Conservation (phyloP, 2,113 vertebrate genomes). For the Corapipo altera region DNA sequence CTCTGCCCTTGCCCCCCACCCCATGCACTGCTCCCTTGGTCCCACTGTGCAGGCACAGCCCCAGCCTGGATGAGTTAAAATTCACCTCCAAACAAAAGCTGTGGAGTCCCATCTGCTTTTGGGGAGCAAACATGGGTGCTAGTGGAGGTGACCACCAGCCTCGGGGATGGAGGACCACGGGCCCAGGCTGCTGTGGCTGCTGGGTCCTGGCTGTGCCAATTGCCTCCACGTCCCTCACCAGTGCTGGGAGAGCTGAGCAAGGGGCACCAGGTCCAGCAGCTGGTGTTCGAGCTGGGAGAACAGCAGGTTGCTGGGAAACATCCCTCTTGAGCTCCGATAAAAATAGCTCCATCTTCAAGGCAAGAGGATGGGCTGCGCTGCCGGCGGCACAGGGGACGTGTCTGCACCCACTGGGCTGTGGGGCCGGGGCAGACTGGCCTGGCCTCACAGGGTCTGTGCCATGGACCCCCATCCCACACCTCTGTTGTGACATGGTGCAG, state of each 20-base stretch:
- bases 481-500: rapidly evolving
- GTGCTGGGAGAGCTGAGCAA: background rate
- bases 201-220: rapidly evolving
- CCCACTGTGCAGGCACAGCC: background rate
- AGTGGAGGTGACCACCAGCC: background rate
- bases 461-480: rapidly evolving
- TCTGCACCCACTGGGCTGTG: background rate
- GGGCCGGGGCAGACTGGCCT: rapidly evolving
- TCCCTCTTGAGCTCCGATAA: conserved; percentile 64
- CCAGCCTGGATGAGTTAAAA: background rate
- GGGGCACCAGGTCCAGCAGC: background rate
- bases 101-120: rapidly evolving
- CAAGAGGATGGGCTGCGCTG: conserved; percentile 6
- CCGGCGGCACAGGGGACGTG: rapidly evolving
- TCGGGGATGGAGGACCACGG: rapidly evolving
- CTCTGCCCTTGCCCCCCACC: background rate
- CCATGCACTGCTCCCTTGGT: background rate
- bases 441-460: rapidly evolving
- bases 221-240: background rate
- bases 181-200: background rate
- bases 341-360: conserved; percentile 55
- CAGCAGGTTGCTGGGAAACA: conserved; percentile 63
- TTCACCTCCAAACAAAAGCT: background rate
- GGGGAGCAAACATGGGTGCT: background rate
- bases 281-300: conserved; percentile 14